Base-by-base conservation (phyloP, 1,140 invertebrate species). In the Thaumatotibia leucotreta region DNA sequence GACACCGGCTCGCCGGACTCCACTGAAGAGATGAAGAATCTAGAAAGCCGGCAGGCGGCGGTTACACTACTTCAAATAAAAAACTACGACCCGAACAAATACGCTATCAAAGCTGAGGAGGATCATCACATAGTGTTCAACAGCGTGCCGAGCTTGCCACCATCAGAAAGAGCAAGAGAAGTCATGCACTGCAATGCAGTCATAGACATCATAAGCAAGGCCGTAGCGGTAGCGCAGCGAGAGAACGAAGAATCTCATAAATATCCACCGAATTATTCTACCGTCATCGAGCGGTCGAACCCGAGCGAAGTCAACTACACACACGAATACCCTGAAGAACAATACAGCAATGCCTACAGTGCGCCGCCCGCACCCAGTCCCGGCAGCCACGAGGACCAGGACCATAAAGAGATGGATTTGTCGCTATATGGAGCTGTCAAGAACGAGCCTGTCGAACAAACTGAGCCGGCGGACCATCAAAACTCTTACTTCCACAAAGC, bases 161-260 rank as follows among this genome's bases (percentile, higher is more conserved):
- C 87, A 22, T 80, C 88, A 4, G 87, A 91, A 68, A 74, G 86
- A 68, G 82, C 88, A 73, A 79, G 84, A 65, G 91, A 92, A 74
- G 88, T 86, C 66, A 86, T 91, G 82, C 91, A 92, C 72, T 91
- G 91, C 62, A 92, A 91, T 73, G 86, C 89, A 63, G 83, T 92
- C 67, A 84, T 92, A 70, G 91, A 92, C 80, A 91, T 92, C 68
- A 88, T 92, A 76, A 91, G 86, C 67, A 91, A 91, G 72, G 91
- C 87, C 39, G 90, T 92, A 10, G 88, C 89, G 62, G 84, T 88
- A 61, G 85, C 89, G 39, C 89, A 92, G 74, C 81, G 90, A 8
- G 85, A 91, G 67, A 90, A 84, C 74, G 91, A 91, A 52, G 89
- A 91, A 73, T 81, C 86, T 73, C 88, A 87, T 49, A 86, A 83